Percentiles rank a stretch among this genome's conserved stretches.
phyloP scores from a whole-genome alignment of 2,797 vertebrate genomes.

The Typhlichthys subterraneus region DNA sequence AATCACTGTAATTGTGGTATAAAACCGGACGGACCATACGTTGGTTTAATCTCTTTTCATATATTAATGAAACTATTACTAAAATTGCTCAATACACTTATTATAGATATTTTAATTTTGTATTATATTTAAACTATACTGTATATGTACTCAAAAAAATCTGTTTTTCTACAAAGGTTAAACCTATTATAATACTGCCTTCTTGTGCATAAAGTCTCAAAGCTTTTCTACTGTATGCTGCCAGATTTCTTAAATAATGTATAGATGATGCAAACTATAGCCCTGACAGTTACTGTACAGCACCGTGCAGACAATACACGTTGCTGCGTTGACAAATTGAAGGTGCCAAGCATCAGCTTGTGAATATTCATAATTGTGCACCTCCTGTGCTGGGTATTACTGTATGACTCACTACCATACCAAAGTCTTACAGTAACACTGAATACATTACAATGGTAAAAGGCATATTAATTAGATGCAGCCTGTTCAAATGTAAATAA shows the following conservation, averaged over 20 bases:
- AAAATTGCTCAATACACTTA: too few species aligned
- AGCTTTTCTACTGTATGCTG: conserved; percentile 26
- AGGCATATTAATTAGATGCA: conserved; percentile 28
- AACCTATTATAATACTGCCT: conserved; percentile 28
- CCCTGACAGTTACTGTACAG: conserved; percentile 35
- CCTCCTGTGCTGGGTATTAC: conserved; percentile 43
- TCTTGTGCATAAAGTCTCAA: conserved; percentile 14
- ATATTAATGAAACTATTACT: too few species aligned
- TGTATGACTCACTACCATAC: conserved; percentile 33
- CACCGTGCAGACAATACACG: conserved; percentile 32
- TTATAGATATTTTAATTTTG: too few species aligned
- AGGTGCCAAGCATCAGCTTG: conserved; percentile 30
- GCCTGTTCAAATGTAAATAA: conserved; percentile 30
- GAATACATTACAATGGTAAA: conserved; percentile 44
- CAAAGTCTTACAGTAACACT: conserved; percentile 39
- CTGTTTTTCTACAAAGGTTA: too few species aligned
- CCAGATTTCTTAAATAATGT: conserved; percentile 47
- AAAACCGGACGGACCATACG: too few species aligned
- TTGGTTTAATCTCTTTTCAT: too few species aligned
- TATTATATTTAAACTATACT: too few species aligned
- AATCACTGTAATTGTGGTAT: too few species aligned
- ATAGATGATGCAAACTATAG: conserved; percentile 8
- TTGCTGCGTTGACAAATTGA: conserved; percentile 42
- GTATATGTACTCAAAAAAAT: too few species aligned
- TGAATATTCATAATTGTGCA: conserved; percentile 61